Conservation (phyloP, 2,113 vertebrate species). For the Pantherophis guttatus region DNA sequence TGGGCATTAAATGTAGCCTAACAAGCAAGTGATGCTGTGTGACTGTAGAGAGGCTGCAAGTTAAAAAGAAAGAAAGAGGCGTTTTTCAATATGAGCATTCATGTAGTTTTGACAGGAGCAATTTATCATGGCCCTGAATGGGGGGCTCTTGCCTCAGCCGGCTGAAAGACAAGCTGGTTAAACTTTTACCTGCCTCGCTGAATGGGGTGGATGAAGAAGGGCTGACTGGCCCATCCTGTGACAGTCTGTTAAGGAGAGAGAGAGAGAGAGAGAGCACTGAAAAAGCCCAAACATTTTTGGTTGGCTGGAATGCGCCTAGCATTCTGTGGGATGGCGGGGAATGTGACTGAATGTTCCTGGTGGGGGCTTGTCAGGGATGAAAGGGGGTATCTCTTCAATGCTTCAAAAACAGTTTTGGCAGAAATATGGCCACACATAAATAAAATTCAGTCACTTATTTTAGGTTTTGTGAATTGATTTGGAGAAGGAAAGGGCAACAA, state of each 20-base stretch:
- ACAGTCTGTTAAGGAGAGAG: conserved; percentile 1
- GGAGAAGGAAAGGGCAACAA: accelerated
- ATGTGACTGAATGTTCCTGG: conserved; percentile 36
- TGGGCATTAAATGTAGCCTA: conserved; percentile 73
- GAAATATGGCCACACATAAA: neutral
- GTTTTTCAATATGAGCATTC: conserved; percentile 81
- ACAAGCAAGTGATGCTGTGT: conserved; percentile 68
- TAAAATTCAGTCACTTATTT: neutral
- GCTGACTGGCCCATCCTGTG: conserved; percentile 61
- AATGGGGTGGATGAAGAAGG: conserved; percentile 66
- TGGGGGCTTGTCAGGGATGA: neutral
- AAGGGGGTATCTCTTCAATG: neutral
- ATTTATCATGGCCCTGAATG: conserved; percentile 77
- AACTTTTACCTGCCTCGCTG: conserved; percentile 89
- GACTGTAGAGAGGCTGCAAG: conserved; percentile 69
- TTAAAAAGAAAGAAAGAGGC: conserved; percentile 72
- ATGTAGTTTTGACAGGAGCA: conserved; percentile 76
- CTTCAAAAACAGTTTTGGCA: neutral
- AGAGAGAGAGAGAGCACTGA: neutral
- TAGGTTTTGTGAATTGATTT: neutral
- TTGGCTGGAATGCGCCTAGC: neutral
- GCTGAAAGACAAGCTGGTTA: conserved; percentile 83
- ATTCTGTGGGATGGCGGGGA: conserved; percentile 33
- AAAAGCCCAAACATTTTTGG: neutral
- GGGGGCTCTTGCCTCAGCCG: conserved; percentile 54